A percentile compares a stretch with the other conserved stretches of the same genome.
These are phyloP conservation scores for Saccopteryx leptura DNA, from an alignment of 2,113 vertebrate species.

Conservation along the genomic window DNA sequence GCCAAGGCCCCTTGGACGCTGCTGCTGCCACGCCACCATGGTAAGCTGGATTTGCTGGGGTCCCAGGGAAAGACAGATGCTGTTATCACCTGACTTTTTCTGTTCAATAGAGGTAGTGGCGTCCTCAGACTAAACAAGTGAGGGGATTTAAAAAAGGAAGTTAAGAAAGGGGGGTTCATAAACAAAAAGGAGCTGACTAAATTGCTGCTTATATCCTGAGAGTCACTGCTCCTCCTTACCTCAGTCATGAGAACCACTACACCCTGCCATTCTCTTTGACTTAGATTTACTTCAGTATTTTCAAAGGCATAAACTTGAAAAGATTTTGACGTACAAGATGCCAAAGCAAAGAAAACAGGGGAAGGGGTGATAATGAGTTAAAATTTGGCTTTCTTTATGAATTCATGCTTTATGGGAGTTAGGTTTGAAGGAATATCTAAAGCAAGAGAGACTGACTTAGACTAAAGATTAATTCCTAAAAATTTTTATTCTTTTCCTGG, in stretches of 20 bases:
- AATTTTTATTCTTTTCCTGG: not conserved
- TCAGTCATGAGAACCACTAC: slow-evolving; percentile 31
- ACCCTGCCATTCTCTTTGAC: slow-evolving; percentile 1
- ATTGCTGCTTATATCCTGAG: not conserved
- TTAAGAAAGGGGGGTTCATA: not conserved
- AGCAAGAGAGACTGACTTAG: not conserved
- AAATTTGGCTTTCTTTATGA: not conserved
- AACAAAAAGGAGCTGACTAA: not conserved
- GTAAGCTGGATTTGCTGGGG: slow-evolving; percentile 41
- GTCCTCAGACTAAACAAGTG: not conserved
- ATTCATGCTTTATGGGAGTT: not conserved
- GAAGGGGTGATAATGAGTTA: not conserved
- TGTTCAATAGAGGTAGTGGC: not conserved
- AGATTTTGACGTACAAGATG: not conserved
- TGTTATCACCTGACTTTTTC: not conserved
- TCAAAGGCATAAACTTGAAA: slow-evolving; percentile 60
- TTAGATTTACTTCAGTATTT: slow-evolving; percentile 22
- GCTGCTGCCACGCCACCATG: not conserved
- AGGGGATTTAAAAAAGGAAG: not conserved
- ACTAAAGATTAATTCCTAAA: not conserved
- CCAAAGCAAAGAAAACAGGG: not conserved
- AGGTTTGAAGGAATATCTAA: not conserved
- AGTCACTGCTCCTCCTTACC: not conserved
- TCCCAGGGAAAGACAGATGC: not conserved
- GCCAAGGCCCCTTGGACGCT: not conserved